Base-by-base conservation (phyloP, 2,113 vertebrate genomes). In the Castor canadensis region DNA sequence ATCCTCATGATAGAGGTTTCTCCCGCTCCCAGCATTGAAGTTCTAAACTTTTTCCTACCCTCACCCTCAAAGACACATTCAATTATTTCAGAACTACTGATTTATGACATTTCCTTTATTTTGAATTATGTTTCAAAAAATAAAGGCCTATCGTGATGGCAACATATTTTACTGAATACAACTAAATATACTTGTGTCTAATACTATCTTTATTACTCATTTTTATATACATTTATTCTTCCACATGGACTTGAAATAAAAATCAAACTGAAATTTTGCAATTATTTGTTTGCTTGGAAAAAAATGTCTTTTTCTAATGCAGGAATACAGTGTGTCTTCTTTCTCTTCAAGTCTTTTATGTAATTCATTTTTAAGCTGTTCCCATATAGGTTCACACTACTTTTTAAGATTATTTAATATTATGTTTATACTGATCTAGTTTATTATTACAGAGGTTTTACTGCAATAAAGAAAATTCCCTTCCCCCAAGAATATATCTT, bases 301-400 rank as follows among this genome's bases (percentile, higher is more conserved):
- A 89, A 73, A 93, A n/a, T n/a, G n/a, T n/a, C 32, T 60, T 47
- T 69, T 90, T 58, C 11, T 66, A 62, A 56, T 35, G 54, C 49
- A 87, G 35, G 54, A 79, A 67, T 8, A 69, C 2, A 22, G 11
- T 8, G 47, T 58, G 10, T 64, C 49, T 64, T 89, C 60, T 87
- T 69, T 87, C 28, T 87, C 47, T 76, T 82, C 17, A 80, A 89
- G 47, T 71, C 52, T 52, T 89, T 43, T 62, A 45, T 43, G 11
- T 86, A 45, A 72, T 73, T 95, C 52, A 80, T 28, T 76, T 96
- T 71, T 75, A 30, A 22, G 43, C 62, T 95, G 87, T 92, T 80
- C 28, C 56, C 40, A 95, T 12, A 77, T 0, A 89, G 45, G 35
- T 67, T 75, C 38, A 9, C 43, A 28, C 67, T 76, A 26, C 49